Conservation (phyloP, 30 jellyfish, hydroid and myxozoan species). For the Cassiopea xamachana region DNA sequence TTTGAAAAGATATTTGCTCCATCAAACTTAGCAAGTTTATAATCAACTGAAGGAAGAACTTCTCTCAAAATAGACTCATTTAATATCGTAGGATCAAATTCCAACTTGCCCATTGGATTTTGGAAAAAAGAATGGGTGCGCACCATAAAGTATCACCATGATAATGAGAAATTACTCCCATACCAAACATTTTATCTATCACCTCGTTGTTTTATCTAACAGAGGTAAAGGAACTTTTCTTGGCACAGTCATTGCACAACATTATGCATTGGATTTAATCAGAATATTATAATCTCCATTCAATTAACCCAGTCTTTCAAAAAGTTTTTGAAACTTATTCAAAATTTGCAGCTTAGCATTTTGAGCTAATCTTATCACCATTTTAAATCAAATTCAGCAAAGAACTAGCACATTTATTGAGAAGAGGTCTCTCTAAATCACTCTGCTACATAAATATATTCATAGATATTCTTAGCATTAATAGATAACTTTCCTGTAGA, state of each 20-base stretch:
- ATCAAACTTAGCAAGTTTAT: slow-evolving; percentile 31
- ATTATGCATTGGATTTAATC: slow-evolving; percentile 31
- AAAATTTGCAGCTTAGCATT: too few species aligned
- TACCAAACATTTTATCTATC: slow-evolving; percentile 12
- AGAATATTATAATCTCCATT: too few species aligned
- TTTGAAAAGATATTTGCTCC: slow-evolving; percentile 54
- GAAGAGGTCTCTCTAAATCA: too few species aligned
- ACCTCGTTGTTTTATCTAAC: slow-evolving; percentile 30
- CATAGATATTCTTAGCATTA: too few species aligned
- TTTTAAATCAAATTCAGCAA: too few species aligned
- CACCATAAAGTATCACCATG: slow-evolving; percentile 45
- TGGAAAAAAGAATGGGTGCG: slow-evolving; percentile 25
- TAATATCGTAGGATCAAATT: slow-evolving; percentile 20
- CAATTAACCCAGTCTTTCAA: too few species aligned
- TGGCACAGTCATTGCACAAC: slow-evolving; percentile 30
- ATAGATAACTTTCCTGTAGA: too few species aligned
- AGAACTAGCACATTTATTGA: too few species aligned
- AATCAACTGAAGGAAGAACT: slow-evolving; percentile 33
- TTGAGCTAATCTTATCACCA: too few species aligned
- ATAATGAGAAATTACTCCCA: slow-evolving; percentile 40
- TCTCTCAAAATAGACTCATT: slow-evolving; percentile 12
- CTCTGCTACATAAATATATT: too few species aligned
- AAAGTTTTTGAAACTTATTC: too few species aligned
- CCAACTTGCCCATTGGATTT: slow-evolving; percentile 24
- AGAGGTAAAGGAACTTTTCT: slow-evolving; percentile 41